Base-by-base conservation (phyloP, 2,797 vertebrate species). In the Enteromius afrohamiltoni region DNA sequence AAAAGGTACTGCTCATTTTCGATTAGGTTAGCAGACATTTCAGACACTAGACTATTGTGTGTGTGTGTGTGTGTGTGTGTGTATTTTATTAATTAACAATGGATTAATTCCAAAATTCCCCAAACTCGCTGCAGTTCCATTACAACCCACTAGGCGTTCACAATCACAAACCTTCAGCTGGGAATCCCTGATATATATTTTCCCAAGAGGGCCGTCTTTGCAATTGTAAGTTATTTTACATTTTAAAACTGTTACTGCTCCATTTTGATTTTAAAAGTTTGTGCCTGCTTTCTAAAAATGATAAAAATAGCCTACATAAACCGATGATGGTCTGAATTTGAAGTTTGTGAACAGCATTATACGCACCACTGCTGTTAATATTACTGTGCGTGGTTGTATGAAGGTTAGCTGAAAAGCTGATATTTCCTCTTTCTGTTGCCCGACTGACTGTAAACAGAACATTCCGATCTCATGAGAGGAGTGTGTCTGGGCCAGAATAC, bases 381-480 rank as follows among this genome's bases (percentile, higher is more conserved):
- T 51, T 64, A 4, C 29, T 62, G 58, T 29, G 26, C 42, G 7
- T 77, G 7, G 21, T 49, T 17, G 34, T 53, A 68, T 37, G 49
- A 80, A 80, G 65, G 78, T 26, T 69, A 79, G 21, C 31, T 37
- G 19, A 60, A 45, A 34, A 37, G 51, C 26, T 17, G 60, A 80
- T 80, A 80, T 70, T 71, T 81, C 53, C 53, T 47, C 23, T 62
- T 73, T 31, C 40, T 77, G 40, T 60, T 70, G 19, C 80, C 73
- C n/a, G 7, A 19, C 64, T 86, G 40, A 47, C 14, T 21, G 73
- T 64, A 69, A 77, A 82, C 79, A 82, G 84, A 77, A 85, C 84
- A 71, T 83, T 80, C 80, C 17, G 47, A 85, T 79, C 80, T 64
- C 21, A 40, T 55, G 34, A 31, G 37, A 37, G 73, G 34, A 55